phyloP scores from a whole-genome alignment of 2,888 invertebrate genomes.

The Epiperipatus broadwayi region DNA sequence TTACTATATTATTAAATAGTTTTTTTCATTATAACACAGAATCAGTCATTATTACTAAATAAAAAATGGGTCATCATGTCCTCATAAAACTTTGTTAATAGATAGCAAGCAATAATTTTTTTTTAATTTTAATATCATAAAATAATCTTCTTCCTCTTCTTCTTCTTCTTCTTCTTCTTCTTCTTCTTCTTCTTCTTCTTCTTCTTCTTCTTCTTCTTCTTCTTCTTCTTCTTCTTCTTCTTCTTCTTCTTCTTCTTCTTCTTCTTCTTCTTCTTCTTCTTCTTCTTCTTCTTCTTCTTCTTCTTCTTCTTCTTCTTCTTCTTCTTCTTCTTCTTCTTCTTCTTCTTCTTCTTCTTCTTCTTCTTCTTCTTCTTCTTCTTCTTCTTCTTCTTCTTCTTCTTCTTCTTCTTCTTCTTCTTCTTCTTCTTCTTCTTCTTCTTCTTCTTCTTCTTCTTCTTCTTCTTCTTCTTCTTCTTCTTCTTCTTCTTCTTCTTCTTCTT shows the following conservation, averaged over 20 bases:
- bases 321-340: not conserved
- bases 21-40: too few relatives aligned
- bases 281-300: not conserved
- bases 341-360: not conserved
- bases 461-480: not conserved
- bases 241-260: not conserved
- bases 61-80: too few relatives aligned
- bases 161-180: not conserved
- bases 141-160: too few relatives aligned
- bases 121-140: not conserved
- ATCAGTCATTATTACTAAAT: too few relatives aligned
- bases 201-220: not conserved
- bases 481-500: not conserved
- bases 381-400: not conserved
- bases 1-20: too few relatives aligned
- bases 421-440: not conserved
- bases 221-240: not conserved
- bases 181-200: not conserved
- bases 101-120: too few relatives aligned
- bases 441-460: not conserved
- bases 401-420: not conserved
- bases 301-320: not conserved
- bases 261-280: not conserved
- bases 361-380: not conserved
- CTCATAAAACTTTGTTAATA: too few relatives aligned